Conservation (phyloP, 2,113 vertebrate genomes). For the Dicaeum eximium region DNA sequence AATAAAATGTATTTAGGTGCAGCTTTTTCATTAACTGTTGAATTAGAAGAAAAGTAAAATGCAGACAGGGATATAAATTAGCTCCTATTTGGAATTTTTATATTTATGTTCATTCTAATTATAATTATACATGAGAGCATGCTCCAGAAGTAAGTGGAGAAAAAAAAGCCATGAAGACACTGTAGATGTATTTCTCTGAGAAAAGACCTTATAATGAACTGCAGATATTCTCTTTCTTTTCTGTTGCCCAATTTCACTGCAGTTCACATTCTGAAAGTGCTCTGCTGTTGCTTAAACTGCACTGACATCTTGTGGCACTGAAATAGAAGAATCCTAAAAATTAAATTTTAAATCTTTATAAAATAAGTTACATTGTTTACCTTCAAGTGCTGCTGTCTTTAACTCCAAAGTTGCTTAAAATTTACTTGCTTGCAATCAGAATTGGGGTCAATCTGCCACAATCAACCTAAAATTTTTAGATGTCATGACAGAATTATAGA, state of each 20-base stretch:
- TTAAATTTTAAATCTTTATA: background rate
- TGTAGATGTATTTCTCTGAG: background rate
- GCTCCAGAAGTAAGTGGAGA: background rate
- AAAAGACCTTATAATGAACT: background rate
- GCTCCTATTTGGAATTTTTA: background rate
- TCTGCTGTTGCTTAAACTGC: conserved; percentile 71
- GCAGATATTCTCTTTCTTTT: background rate
- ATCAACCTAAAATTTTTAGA: background rate
- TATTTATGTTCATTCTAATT: conserved; percentile 3
- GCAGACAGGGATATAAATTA: background rate
- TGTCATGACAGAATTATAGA: background rate
- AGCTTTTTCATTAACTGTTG: conserved; percentile 15
- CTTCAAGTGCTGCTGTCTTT: background rate
- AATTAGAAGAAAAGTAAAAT: conserved; percentile 3
- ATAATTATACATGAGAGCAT: background rate
- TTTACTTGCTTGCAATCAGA: background rate
- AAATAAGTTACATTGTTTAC: background rate
- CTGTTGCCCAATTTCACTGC: background rate
- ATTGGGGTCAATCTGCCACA: background rate
- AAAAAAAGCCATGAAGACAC: background rate
- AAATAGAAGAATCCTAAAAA: background rate
- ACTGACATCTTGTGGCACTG: conserved; percentile 79
- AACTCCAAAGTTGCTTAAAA: background rate
- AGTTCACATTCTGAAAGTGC: background rate
- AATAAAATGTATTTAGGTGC: conserved; percentile 4